phyloP scores from a whole-genome alignment of 2,888 invertebrate species.

The Eumerus sabulonum region DNA sequence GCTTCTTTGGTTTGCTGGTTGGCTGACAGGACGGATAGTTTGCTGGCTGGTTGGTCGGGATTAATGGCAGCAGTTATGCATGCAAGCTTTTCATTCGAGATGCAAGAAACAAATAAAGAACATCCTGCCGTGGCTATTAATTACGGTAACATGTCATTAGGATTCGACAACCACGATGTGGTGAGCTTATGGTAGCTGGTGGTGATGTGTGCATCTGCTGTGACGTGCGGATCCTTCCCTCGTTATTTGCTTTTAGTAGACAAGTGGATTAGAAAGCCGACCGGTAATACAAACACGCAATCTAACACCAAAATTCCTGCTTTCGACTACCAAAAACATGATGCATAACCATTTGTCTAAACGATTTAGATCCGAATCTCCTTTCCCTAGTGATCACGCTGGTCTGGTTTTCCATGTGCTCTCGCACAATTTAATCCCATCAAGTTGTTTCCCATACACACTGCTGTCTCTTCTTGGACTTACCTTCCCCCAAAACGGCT shows the following conservation, averaged over 20 bases:
- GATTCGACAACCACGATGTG: conserved; percentile 51
- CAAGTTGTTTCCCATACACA: conserved; percentile 44
- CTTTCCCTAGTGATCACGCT: conserved; percentile 13
- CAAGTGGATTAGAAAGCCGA: too few species aligned
- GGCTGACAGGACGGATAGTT: too few species aligned
- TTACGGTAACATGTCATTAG: conserved; percentile 66
- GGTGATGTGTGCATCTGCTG: too few species aligned
- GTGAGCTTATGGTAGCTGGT: conserved; percentile 13
- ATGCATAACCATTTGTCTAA: not conserved
- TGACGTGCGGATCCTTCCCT: too few species aligned
- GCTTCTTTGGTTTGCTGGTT: too few species aligned
- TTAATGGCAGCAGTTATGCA: conserved; percentile 61
- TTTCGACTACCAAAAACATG: not conserved
- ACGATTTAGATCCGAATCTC: conserved; percentile 9
- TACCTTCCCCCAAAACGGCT: conserved; percentile 1
- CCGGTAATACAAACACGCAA: too few species aligned
- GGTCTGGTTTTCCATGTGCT: conserved; percentile 17
- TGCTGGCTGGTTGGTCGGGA: conserved; percentile 24
- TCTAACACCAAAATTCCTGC: too few species aligned
- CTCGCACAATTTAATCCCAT: conserved; percentile 46
- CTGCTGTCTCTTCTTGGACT: not conserved
- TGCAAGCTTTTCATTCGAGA: conserved; percentile 56
- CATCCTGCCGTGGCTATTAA: conserved; percentile 67
- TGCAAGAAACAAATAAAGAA: conserved; percentile 56
- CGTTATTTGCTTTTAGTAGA: too few species aligned